Evolutionary conservation across 2,113 vertebrate species (phyloP), one percentile per base, ranked within the genome.

Genomic region (Nesogale talazaci): DNA sequence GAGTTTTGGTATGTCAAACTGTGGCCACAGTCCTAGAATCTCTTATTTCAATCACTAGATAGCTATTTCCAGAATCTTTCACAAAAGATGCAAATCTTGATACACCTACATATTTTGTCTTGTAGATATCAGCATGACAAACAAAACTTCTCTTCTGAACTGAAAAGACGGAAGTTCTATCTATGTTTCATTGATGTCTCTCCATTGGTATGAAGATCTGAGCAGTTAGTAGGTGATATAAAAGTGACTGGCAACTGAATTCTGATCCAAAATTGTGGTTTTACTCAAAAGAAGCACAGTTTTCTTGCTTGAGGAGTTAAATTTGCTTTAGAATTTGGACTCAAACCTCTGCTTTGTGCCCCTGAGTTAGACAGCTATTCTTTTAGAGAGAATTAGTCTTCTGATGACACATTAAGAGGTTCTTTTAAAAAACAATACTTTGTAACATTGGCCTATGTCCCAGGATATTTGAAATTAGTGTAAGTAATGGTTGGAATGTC

Each of bases 301-400:
- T 82, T 75, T 95, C 69, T 77, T 83, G 82, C 57, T 92, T 80
- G 27, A 75, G 59, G 79, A 80, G 63, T 95, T 94, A 91, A 79
- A 83, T 94, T 83, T 90, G 36, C 82, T 96, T 93, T 95, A 90
- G 93, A 93, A 92, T 96, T 96, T 96, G 87, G 52, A 94, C 86
- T 88, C 89, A 95, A 85, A 93, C 46, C 78, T 91, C 83, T 95
- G 81, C 79, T 91, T 65, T 95, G 82, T 94, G 82, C 92, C 85
- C 52, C 59, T 90, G 85, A 91, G 83, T 78, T 80, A 56, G 57
- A 94, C 93, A 96, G 94, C 95, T 96, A 97, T 91, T 96, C 94
- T 96, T 96, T 94, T 91, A 94, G 83, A 94, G 92, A 93, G 40
- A 91, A 96, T 96, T 95, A 96, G 92, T 97, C 87, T 96, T 97